Evolutionary conservation across 1,140 invertebrate genomes (phyloP), one percentile per base, ranked within the genome.

Genomic region (Anoplophora glabripennis): DNA sequence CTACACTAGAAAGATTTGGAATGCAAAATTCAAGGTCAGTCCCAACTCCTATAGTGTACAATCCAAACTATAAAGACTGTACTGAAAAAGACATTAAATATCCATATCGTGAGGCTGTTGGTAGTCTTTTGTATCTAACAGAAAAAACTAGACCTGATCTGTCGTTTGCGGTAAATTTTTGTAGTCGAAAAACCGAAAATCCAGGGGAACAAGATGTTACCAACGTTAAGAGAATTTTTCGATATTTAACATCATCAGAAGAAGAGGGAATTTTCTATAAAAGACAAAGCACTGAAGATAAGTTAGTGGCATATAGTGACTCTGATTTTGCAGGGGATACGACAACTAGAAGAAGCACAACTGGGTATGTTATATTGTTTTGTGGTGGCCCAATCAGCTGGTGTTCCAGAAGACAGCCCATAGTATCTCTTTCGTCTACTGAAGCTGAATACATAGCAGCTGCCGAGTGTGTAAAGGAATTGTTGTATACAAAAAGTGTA

Each of bases 241-340:
- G 69, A 18, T 79, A 79, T 57, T 48, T 83, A 7, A 77, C 75
- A 56, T 74, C 72, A 28, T 79, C 75, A 34, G 61, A 38, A 7
- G 48, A 76, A 48, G 42, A 63, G n/a, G 69, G 67, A 55, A 70
- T 70, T 21, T 38, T 38, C 21, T 59, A 66, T 54, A 57, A 36
- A 34, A 34, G 7, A 1, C 53, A 17, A 37, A 45, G 48, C n/a
- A 53, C 46, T 10, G 1, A 12, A 40, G 21, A 53, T 10, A 5
- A 46, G 21, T 46, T 61, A 18, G 34, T n/a, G 41, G 70, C 61
- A 8, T 76, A 63, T 53, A 64, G 55, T 59, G 73, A 77, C 63
- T 69, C 75, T 10, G 71, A 77, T 64, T 75, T 59, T 67, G 72
- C 70, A 15, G 59, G 65, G 17, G 68, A 75, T 60, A 0, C 59